Base-by-base conservation (phyloP, 2,888 invertebrate species). In the Calameuta idolon region DNA sequence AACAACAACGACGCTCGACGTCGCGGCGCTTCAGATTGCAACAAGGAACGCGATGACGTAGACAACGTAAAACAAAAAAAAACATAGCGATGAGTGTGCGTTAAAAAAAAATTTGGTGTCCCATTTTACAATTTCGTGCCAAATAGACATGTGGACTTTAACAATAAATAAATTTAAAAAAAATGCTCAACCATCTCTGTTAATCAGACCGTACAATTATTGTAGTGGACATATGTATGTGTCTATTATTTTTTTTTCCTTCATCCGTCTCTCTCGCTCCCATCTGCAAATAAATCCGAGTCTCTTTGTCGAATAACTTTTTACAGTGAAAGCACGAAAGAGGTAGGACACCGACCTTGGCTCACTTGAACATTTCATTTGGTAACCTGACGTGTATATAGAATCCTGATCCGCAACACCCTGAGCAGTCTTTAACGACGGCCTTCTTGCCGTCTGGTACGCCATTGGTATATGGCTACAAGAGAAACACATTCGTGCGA, bases 281-380 rank as follows among this genome's bases (percentile, higher is more conserved):
- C 23, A 1, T 23, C 23, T 9, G 23, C 55, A 55, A 55, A 23
- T 23, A 23, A 55, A 5, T 55, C 71, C 71, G 71, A 11, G 12
- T 31, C 15, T 71, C 5, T 33, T 71, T 34, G 71, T 71, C 71
- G 31, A 33, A 71, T 71, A 33, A 71, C 34, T 71, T 71, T 71
- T 71, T 34, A 34, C 76, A 75, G 80, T 80, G 80, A 80, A 80
- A 80, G 80, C 80, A 69, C 74, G 68, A 73, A 80, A 31, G 71
- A 31, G 71, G 71, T 34, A 31, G 71, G 23, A 71, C 71, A 73
- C 76, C 73, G 81, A 79, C 84, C 84, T 82, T 84, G 84, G 80
- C 84, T 84, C 78, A 84, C 84, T 84, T 84, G 83, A 77, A 83
- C 55, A 23, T 79, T 80, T 81, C 79, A 79, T 83, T 84, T 82